Evolutionary conservation across 2,797 vertebrate genomes (phyloP), one percentile per base, ranked within the genome.

Genomic region (Setipinna tenuifilis): DNA sequence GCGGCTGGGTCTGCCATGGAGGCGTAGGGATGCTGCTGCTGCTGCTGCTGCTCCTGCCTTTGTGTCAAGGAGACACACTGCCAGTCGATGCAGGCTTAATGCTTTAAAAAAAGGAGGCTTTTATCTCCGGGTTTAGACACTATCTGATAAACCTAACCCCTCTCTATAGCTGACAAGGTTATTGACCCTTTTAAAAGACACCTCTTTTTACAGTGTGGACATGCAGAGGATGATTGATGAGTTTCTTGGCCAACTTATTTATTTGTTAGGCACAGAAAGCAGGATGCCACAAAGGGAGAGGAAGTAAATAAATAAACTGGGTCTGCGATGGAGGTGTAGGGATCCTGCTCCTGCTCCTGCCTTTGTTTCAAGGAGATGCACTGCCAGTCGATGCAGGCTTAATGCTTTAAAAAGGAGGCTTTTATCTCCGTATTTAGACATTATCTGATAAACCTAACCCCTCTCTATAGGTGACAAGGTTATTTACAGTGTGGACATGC

Each of bases 381-480:
- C 94, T 97, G 96, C 95, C 97, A 97, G 92, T 97, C 95, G 94
- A 91, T 94, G 94, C 95, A 96, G 94, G 96, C 97, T 98, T 54
- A 54, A 54, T 54, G 50, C 50, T 54, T 14, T 10, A 97, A 96
- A 96, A 85, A 82, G 71, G 92, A 95, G 95, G 95, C 96, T 96
- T 97, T 98, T 97, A 97, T 98, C 96, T 95, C 83, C 19, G 92
- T 95, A 95, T 96, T 96, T 96, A 95, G 96, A 95, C 96, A 93
- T 94, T 95, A 99, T 99, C 98, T 98, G 98, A 99, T 99, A 98
- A 98, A 97, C 96, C 97, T 96, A 78, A 94, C 95, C 71, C 71
- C 35, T 41, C 71, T 78, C 94, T 94, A 93, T 96, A 97, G 97
- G 97, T 98, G 97, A 98, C 98, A 97, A 98, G 97, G 98, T 98